Evolutionary conservation across 1,140 invertebrate genomes (phyloP), one percentile per base, ranked within the genome.

Genomic region (Saccostrea glomerata): DNA sequence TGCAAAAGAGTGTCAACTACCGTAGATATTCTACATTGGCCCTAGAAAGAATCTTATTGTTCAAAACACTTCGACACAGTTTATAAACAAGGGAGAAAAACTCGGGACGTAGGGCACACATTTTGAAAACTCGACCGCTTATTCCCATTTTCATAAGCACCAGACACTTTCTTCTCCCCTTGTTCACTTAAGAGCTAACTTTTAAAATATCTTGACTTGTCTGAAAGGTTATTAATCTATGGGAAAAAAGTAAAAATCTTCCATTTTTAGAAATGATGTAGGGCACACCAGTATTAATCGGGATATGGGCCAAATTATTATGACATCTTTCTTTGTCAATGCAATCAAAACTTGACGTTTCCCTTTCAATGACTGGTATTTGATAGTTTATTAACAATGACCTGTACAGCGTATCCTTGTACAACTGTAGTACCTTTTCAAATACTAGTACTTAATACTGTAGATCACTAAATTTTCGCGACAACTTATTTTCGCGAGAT

Each of bases 71-170:
- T 25, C 23, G 47, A 40, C 77, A 17, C 30, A 47, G 77, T 40
- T 30, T n/a, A 13, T 20, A 82, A 82, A 82, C 47, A 82, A 82
- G 30, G 30, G 30, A 82, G 77, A 60, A 60, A 60, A 60, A 60
- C 58, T 13, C 58, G 58, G 58, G 58, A 60, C 13, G 58, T 13
- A 60, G 58, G 58, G 58, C 58, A 60, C 58, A 60, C 58, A 60
- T 17, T 60, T 60, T 60, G 58, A 60, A 60, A 60, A 60, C 13
- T 60, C 58, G 58, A 60, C 58, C 58, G 12, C 7, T 60, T 60
- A 60, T 60, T 60, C 58, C 0, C 58, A 60, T 60, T 11, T 60
- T 13, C 58, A 60, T 13, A 60, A 12, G 13, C 4, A 60, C 13
- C 13, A 60, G 58, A 60, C 13, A 60, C 58, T 60, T 60, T 60